Conservation (phyloP, 2,888 invertebrate species). For the Cloeon dipterum region DNA sequence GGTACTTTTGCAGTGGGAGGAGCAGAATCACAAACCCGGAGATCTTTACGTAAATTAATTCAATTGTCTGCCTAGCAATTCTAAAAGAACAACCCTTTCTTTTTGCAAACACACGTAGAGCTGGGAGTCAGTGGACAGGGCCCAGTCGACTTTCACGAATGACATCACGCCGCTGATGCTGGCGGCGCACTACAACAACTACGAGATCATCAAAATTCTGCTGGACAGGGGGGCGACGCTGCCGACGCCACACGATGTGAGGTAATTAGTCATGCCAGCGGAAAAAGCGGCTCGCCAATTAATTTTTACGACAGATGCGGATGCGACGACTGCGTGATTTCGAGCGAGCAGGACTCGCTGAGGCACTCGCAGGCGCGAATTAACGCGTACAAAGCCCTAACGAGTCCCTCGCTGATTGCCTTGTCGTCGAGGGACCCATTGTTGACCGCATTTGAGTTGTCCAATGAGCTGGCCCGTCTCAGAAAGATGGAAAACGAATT, state of each 20-base stretch:
- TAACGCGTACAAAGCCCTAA: constrained; percentile 80
- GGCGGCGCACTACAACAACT: constrained; percentile 90
- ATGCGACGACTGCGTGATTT: constrained; percentile 75
- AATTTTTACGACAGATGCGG: constrained; percentile 41
- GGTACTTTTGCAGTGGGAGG: constrained; percentile 77
- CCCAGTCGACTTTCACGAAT: constrained; percentile 68
- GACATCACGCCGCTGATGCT: constrained; percentile 89
- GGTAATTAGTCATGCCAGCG: constrained; percentile 24
- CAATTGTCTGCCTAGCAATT: neutral
- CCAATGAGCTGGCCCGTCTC: constrained; percentile 73
- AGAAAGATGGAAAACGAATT: constrained; percentile 90
- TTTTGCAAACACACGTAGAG: constrained; percentile 30
- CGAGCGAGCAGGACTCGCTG: constrained; percentile 64
- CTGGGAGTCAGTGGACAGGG: constrained; percentile 62
- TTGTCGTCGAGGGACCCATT: constrained; percentile 88
- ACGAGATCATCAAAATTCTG: constrained; percentile 86
- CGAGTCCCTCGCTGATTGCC: constrained; percentile 78
- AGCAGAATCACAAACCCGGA: constrained; percentile 48
- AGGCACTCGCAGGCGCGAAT: constrained; percentile 80
- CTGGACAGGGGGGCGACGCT: constrained; percentile 80
- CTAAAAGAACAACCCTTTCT: neutral
- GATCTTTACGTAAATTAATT: constrained; percentile 46
- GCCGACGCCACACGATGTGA: constrained; percentile 78
- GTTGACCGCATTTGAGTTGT: constrained; percentile 81
- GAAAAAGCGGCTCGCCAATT: neutral